phyloP scores from a whole-genome alignment of 2,113 vertebrate genomes.

The Coreoperca whiteheadi region DNA sequence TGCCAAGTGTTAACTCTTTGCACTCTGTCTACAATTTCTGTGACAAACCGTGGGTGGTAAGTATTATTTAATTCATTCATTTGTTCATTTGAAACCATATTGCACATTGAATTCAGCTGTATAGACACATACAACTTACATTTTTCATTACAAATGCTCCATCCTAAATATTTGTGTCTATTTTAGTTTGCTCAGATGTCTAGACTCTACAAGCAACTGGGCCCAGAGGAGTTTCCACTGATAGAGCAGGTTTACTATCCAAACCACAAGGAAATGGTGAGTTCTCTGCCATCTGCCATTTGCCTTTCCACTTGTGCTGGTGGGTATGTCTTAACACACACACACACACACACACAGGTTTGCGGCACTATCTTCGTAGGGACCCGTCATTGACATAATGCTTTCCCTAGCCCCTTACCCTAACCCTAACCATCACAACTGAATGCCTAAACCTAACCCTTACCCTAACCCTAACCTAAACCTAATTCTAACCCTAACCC shows the following conservation, averaged over 20 bases:
- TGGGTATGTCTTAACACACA: background rate
- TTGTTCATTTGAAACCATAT: background rate
- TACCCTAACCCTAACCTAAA: too few relatives aligned
- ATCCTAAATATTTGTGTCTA: constrained; percentile 7
- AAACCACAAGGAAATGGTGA: constrained; percentile 95
- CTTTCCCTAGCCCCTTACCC: too few relatives aligned
- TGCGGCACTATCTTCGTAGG: too few relatives aligned
- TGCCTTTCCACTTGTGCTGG: constrained; percentile 15
- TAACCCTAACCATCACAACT: too few relatives aligned
- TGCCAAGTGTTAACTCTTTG: constrained; percentile 91
- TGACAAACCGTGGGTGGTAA: constrained; percentile 95
- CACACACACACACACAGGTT: too few relatives aligned
- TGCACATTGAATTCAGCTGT: background rate
- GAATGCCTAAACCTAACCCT: too few relatives aligned
- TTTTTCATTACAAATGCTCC: background rate
- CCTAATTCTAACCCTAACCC: too few relatives aligned
- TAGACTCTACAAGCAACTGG: constrained; percentile 88
- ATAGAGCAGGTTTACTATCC: constrained; percentile 94
- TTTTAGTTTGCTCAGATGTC: constrained; percentile 92
- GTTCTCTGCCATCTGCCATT: constrained; percentile 64
- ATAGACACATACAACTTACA: background rate
- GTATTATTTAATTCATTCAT: constrained; percentile 39
- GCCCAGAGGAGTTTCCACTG: constrained; percentile 91
- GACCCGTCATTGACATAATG: too few relatives aligned
- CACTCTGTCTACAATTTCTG: constrained; percentile 96